A percentile compares a stretch with the other conserved stretches of the same genome.
Evolutionary conservation across 1,140 invertebrate species (phyloP).

Genomic region (Grapholita molesta): DNA sequence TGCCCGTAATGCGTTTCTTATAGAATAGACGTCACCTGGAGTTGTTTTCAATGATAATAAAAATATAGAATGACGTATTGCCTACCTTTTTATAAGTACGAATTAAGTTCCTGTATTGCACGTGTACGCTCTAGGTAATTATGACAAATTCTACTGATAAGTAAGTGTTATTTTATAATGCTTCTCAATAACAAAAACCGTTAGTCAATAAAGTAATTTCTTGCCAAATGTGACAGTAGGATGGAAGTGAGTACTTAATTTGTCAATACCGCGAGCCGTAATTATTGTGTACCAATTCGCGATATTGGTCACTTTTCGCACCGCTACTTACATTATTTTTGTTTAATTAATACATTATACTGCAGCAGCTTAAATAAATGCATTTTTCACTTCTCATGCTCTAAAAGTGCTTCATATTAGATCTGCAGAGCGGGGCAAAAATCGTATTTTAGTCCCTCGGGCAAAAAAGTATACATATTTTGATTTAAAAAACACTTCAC

Average conservation of each 20-base stretch:
- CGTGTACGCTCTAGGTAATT: too few species aligned
- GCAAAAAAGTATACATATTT: too few species aligned
- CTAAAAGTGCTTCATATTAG: too few species aligned
- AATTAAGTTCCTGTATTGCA: too few species aligned
- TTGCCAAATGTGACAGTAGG: not conserved
- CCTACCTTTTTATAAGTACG: too few species aligned
- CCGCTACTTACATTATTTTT: slow-evolving; percentile 28
- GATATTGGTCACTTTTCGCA: slow-evolving; percentile 28
- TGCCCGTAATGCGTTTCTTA: slow-evolving; percentile 25
- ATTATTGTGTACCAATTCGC: slow-evolving; percentile 24
- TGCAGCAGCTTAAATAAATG: not conserved
- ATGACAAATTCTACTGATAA: too few species aligned
- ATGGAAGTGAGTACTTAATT: not conserved
- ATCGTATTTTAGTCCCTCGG: too few species aligned
- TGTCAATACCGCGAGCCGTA: not conserved
- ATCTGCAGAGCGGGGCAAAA: too few species aligned
- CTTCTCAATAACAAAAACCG: too few species aligned
- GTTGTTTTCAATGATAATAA: not conserved
- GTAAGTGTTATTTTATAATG: too few species aligned
- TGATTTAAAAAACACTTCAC: too few species aligned
- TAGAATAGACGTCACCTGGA: slow-evolving; percentile 38
- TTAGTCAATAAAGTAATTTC: not conserved
- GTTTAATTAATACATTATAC: not conserved
- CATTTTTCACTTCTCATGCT: too few species aligned
- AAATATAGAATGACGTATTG: not conserved